Percentiles rank a stretch among this genome's conserved stretches.
These are phyloP conservation scores for Euglossa dilemma DNA, from an alignment of 1,140 invertebrate genomes.

Conservation along the genomic window DNA sequence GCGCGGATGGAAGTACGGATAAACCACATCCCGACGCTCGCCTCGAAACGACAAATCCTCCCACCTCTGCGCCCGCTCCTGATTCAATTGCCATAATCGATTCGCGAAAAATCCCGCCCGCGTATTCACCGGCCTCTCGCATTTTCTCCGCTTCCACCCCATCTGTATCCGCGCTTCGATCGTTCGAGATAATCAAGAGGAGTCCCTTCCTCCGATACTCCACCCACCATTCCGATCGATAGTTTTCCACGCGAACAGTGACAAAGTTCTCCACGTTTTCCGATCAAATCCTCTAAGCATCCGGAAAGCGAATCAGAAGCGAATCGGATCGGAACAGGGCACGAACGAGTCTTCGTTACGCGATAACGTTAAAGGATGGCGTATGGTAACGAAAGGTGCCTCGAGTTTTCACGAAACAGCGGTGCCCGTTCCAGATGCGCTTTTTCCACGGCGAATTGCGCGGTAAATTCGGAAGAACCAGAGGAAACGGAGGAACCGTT, in stretches of 20 bases:
- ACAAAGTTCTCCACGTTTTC: not conserved
- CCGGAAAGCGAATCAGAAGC: not conserved
- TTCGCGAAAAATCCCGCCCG: constrained; percentile 66
- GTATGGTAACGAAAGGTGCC: not conserved
- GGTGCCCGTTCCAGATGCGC: not conserved
- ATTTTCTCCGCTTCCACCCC: constrained; percentile 29
- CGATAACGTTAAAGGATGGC: not conserved
- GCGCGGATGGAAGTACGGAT: constrained; percentile 48
- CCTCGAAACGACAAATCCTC: constrained; percentile 64
- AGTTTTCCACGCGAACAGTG: not conserved
- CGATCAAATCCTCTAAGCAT: too few species aligned
- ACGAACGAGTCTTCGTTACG: not conserved
- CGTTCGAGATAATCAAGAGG: constrained; percentile 55
- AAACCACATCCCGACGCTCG: constrained; percentile 54
- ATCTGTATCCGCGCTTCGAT: constrained; percentile 7
- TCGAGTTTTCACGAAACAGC: not conserved
- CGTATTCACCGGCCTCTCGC: constrained; percentile 60
- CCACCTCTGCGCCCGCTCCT: not conserved
- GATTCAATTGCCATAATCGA: constrained; percentile 72
- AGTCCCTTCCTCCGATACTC: constrained; percentile 45
- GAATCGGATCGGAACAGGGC: not conserved
- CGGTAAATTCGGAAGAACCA: constrained; percentile 29
- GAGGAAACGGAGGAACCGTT: constrained; percentile 50
- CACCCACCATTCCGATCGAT: constrained; percentile 24
- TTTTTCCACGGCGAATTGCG: not conserved